These are phyloP conservation scores for Pandemis heparana DNA, from an alignment of 2,888 invertebrate genomes.

Conservation along the genomic window DNA sequence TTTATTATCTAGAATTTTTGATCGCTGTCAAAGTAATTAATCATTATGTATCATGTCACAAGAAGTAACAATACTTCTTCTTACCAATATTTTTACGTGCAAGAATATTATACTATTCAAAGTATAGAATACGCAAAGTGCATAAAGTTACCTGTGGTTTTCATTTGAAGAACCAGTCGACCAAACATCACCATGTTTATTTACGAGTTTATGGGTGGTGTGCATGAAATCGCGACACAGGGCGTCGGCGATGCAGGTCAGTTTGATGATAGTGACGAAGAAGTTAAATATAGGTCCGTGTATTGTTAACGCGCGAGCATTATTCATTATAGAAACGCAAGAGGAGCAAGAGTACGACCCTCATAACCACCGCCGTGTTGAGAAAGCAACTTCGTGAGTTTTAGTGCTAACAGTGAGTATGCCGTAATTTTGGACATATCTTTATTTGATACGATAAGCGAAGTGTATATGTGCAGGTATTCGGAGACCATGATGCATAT, in stretches of 20 bases:
- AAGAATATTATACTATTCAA: background rate
- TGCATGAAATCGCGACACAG: slow-evolving; percentile 33
- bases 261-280: slow-evolving; percentile 28
- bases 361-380: slow-evolving; percentile 87
- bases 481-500: slow-evolving; percentile 95
- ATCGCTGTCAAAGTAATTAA: background rate
- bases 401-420: background rate
- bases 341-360: slow-evolving; percentile 87
- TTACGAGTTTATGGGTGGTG: slow-evolving; percentile 62
- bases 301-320: background rate
- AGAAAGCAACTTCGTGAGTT: slow-evolving; percentile 90
- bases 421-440: background rate
- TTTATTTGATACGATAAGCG: background rate
- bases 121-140: background rate
- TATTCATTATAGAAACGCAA: slow-evolving; percentile 37
- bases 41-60: background rate
- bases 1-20: background rate
- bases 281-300: background rate
- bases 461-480: slow-evolving; percentile 85
- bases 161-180: background rate
- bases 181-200: slow-evolving; percentile 54
- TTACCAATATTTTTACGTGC: background rate
- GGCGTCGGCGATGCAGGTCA: background rate
- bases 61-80: background rate
- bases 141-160: background rate